A percentile compares a stretch with the other conserved stretches of the same genome.
These are phyloP conservation scores for Drosophila watanabei DNA, from an alignment of 1,140 invertebrate species.

Conservation along the genomic window DNA sequence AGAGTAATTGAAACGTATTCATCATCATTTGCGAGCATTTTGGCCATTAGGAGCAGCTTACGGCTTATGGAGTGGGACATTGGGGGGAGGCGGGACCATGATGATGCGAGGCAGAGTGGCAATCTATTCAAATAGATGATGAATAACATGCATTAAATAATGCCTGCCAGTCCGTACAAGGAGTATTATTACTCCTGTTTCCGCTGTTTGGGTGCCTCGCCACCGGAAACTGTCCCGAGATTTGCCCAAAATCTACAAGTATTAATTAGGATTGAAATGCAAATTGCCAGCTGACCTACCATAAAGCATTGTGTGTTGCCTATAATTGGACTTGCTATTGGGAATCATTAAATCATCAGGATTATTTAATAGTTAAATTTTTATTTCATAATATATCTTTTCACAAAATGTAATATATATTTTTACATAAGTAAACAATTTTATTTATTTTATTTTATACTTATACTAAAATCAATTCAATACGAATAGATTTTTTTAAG, in stretches of 20 bases:
- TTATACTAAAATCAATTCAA: background rate
- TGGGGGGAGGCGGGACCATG: background rate
- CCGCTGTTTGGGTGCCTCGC: background rate
- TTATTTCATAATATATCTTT: background rate
- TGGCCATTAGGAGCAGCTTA: slow-evolving; percentile 60
- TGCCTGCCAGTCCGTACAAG: slow-evolving; percentile 5
- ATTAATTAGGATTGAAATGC: slow-evolving; percentile 32
- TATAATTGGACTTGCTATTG: slow-evolving; percentile 5
- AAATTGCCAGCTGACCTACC: slow-evolving; percentile 15
- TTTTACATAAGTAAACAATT: background rate
- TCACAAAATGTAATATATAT: background rate
- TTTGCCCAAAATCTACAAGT: slow-evolving; percentile 14
- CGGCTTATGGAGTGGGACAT: slow-evolving; percentile 8
- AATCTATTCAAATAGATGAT: slow-evolving; percentile 65
- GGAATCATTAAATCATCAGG: background rate
- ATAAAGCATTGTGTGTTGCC: background rate
- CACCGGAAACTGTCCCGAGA: slow-evolving; percentile 10
- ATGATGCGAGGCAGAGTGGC: background rate
- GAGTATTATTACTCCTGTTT: slow-evolving; percentile 7
- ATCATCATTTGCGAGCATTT: slow-evolving; percentile 69
- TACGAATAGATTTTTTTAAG: background rate
- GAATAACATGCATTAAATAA: slow-evolving; percentile 61
- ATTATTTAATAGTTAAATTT: background rate
- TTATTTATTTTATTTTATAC: background rate
- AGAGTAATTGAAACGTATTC: slow-evolving; percentile 69